Percentiles rank a stretch among this genome's conserved stretches.
phyloP scores from a whole-genome alignment of 2,888 invertebrate species.

The Anthophora plumipes region DNA sequence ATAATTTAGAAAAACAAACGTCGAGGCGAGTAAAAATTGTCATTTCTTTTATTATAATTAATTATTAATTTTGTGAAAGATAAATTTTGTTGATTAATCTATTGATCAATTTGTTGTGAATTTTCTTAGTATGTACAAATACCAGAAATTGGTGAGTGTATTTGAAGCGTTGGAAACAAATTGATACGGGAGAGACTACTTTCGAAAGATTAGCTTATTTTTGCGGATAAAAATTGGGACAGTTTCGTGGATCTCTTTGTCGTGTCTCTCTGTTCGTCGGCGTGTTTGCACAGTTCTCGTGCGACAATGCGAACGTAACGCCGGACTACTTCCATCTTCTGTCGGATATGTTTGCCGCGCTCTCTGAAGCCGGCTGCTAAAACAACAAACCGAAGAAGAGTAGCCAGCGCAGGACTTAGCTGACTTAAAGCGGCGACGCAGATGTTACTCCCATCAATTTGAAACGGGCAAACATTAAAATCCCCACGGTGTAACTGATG shows the following conservation, averaged over 20 bases:
- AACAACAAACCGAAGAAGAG: conserved; percentile 74
- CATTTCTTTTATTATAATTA: no score
- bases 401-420: conserved; percentile 62
- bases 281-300: conserved; percentile 68
- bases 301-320: conserved; percentile 72
- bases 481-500: conserved; percentile 58
- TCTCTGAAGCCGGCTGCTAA: conserved; percentile 71
- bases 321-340: conserved; percentile 72
- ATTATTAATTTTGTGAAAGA: no score
- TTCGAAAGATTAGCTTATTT: conserved; percentile 16
- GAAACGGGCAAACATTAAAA: conserved; percentile 63
- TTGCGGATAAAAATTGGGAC: conserved; percentile 54
- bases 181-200: background rate
- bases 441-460: conserved; percentile 66
- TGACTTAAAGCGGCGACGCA: conserved; percentile 61
- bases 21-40: no score
- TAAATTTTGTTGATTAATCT: background rate
- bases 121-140: no score
- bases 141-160: background rate
- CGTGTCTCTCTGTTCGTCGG: conserved; percentile 33
- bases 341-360: conserved; percentile 72
- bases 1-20: background rate
- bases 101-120: background rate
- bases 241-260: conserved; percentile 55
- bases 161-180: background rate